Percentiles rank a stretch among this genome's conserved stretches.
phyloP scores from a whole-genome alignment of 2,797 vertebrate species.

The Myotis daubentonii region DNA sequence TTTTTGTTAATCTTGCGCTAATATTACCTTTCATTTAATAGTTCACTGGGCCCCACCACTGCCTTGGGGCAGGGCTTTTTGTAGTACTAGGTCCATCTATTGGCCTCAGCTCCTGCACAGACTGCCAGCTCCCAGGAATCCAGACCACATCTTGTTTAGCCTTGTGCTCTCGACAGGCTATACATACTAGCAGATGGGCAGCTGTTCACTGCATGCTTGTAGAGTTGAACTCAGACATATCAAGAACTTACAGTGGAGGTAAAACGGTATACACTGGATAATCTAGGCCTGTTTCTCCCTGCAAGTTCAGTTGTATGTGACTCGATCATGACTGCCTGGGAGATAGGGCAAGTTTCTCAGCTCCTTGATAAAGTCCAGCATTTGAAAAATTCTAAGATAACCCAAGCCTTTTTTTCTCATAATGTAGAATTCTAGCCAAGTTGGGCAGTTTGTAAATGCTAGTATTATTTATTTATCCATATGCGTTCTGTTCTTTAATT shows the following conservation, averaged over 20 bases:
- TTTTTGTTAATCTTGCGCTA: not conserved
- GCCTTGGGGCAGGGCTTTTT: not conserved
- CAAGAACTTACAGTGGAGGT: not conserved
- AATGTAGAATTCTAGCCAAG: not conserved
- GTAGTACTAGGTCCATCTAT: not conserved
- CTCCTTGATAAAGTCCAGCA: not conserved
- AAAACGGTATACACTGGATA: not conserved
- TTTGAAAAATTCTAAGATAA: conserved; percentile 50
- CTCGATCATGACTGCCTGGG: not conserved
- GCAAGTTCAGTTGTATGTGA: not conserved
- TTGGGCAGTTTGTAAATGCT: not conserved
- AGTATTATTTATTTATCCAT: not conserved
- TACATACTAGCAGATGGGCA: not conserved
- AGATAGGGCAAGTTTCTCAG: not conserved
- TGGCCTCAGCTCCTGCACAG: not conserved
- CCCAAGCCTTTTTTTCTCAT: not conserved
- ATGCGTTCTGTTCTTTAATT: not conserved
- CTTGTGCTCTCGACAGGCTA: not conserved
- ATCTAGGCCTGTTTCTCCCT: not conserved
- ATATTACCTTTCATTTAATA: not conserved
- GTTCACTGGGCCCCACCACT: not conserved
- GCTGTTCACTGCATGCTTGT: not conserved
- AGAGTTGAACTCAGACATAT: not conserved
- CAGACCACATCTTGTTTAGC: not conserved
- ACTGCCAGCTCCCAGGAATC: not conserved